Evolutionary conservation across 2,888 invertebrate species (phyloP).

Genomic region (Petrolisthes cinctipes): DNA sequence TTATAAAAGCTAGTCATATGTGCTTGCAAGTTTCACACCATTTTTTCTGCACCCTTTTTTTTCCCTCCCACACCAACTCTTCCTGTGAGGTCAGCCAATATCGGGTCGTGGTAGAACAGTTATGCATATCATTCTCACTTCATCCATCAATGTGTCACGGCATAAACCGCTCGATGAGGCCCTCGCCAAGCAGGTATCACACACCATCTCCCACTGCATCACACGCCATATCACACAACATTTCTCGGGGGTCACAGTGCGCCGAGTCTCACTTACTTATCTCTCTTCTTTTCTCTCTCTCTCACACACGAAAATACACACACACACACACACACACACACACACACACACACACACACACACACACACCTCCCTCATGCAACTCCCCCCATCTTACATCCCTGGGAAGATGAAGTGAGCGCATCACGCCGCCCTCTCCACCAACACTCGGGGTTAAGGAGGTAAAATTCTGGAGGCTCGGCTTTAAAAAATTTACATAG

Average conservation of each 20-base stretch:
- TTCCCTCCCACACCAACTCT: too few species aligned
- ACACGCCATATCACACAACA: not conserved
- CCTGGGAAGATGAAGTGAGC: not conserved
- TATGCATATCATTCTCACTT: not conserved
- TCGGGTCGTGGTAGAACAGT: not conserved
- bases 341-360: conserved; percentile 1
- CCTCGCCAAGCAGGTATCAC: not conserved
- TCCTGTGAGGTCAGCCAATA: too few species aligned
- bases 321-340: not conserved
- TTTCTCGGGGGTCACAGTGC: too few species aligned
- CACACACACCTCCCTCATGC: not conserved
- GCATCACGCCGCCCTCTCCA: not conserved
- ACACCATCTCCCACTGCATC: not conserved
- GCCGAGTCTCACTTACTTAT: too few species aligned
- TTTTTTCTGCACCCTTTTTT: too few species aligned
- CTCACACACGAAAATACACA: not conserved
- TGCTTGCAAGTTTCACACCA: too few species aligned
- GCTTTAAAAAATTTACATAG: not conserved
- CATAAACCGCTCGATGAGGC: not conserved
- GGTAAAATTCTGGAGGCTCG: not conserved
- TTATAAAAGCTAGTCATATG: too few species aligned
- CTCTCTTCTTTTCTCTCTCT: too few species aligned
- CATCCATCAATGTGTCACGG: not conserved
- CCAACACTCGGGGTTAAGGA: not conserved
- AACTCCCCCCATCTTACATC: not conserved